These are phyloP conservation scores for Porites lutea DNA, from an alignment of 64 coral and sea anemone genomes.

Conservation along the genomic window DNA sequence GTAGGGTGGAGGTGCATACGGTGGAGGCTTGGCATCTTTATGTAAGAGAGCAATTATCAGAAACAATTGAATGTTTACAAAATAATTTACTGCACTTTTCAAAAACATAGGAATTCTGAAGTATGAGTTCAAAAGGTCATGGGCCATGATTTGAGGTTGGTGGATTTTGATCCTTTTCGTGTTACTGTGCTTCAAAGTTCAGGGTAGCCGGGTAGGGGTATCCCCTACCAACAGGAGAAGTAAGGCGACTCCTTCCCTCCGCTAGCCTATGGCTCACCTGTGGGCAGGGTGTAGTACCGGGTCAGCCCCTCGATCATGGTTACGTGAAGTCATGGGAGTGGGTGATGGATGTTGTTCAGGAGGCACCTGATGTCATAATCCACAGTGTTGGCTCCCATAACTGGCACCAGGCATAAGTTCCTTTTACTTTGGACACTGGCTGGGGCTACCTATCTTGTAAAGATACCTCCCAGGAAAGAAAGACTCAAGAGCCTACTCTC, in stretches of 20 bases:
- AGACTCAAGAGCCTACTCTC: conserved; percentile 20
- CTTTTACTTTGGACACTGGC: conserved; percentile 33
- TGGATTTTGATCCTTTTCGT: too few relatives aligned
- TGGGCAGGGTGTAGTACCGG: neutral
- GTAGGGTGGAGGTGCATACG: conserved; percentile 27
- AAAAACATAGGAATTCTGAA: too few relatives aligned
- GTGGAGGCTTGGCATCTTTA: neutral
- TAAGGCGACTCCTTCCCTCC: neutral
- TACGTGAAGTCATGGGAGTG: conserved; percentile 29
- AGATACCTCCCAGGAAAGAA: conserved; percentile 31
- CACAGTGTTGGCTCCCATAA: neutral
- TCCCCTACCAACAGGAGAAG: too few relatives aligned
- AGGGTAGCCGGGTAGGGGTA: neutral
- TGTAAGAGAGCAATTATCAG: neutral
- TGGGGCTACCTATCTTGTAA: conserved; percentile 36
- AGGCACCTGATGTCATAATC: neutral
- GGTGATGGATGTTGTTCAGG: conserved; percentile 20
- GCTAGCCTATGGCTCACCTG: neutral
- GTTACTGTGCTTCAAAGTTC: too few relatives aligned
- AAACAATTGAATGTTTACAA: neutral
- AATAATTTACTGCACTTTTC: too few relatives aligned
- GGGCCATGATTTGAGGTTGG: too few relatives aligned
- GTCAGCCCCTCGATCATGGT: conserved; percentile 28
- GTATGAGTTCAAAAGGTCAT: too few relatives aligned
- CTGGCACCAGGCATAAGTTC: conserved; percentile 22